phyloP scores from a whole-genome alignment of 2,797 vertebrate genomes.

The Aratinga solstitialis region DNA sequence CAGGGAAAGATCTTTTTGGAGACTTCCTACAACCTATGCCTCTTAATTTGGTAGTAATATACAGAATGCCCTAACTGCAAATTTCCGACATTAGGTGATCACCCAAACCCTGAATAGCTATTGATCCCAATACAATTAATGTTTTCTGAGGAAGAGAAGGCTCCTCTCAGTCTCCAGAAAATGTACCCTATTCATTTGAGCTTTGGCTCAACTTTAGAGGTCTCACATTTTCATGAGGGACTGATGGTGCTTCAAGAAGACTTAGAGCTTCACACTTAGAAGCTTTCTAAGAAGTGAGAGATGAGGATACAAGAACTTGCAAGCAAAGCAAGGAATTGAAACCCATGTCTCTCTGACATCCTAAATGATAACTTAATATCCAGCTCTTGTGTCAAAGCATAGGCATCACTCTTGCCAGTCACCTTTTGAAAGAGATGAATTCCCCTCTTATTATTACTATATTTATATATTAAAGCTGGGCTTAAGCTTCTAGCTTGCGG shows the following conservation, averaged over 20 bases:
- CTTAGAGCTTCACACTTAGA: not conserved
- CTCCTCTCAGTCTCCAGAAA: not conserved
- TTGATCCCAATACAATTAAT: not conserved
- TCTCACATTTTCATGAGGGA: not conserved
- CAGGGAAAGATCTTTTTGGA: not conserved
- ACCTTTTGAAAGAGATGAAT: not conserved
- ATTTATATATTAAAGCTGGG: not conserved
- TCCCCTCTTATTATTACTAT: not conserved
- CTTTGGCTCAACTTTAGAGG: not conserved
- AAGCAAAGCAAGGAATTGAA: not conserved
- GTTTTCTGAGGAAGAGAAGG: not conserved
- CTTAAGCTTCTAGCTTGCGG: not conserved
- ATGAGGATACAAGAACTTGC: not conserved
- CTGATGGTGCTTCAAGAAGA: not conserved
- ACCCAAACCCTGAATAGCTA: not conserved
- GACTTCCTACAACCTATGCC: accelerated
- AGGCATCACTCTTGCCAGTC: not conserved
- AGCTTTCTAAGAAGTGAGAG: not conserved
- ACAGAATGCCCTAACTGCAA: not conserved
- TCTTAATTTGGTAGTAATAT: not conserved
- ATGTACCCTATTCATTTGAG: not conserved
- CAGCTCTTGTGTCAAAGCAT: not conserved
- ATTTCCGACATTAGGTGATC: not conserved
- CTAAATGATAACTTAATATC: not conserved
- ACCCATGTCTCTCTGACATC: not conserved